Evolutionary conservation across 2,797 vertebrate species (phyloP), one percentile per base, ranked within the genome.

Genomic region (Peromyscus eremicus): DNA sequence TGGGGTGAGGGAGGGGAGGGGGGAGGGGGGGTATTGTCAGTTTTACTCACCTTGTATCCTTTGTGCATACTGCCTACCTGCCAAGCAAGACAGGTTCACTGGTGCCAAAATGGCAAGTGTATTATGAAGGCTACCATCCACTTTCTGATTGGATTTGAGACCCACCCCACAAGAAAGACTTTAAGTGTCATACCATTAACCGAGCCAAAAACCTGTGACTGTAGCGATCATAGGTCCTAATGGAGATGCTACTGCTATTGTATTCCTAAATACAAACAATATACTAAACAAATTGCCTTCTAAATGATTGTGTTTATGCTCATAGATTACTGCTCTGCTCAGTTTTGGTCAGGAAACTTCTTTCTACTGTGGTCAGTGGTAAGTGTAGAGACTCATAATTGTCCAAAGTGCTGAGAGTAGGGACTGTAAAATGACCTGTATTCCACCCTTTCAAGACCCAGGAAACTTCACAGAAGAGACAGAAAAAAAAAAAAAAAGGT

Each of bases 401-500:
- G 8, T 14, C 8, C 14, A 9, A 84, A 84, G 27, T 32, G 57
- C 23, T 84, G 9, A 84, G 37, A 82, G 25, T 3, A 82, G 81
- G 43, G n/a, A 43, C 37, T 83, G 13, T 14, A 5, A 25, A 83
- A 64, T 62, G 81, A 43, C 57, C 25, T 43, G 8, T 62, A 29
- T 43, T 57, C 16, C 55, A 64, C 60, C 27, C 21, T 64, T 34
- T 55, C 19, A 80, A 55, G 19, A 55, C 17, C 77, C 60, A 40
- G 2, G 9, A 27, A 64, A 43, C 16, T 23, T 60, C n/a, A 82
- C 60, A 83, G 27, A 6, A 19, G 16, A 40, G 4, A 83, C 19
- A 2, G 57, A 1, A 17, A 8, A 34, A 34, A 5, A 11, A 52
- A 5, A 1, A 3, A 27, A 7, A 79, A 52, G 19, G 6, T 16